phyloP scores from a whole-genome alignment of 1,140 invertebrate species.

The Polypedilum pembai region DNA sequence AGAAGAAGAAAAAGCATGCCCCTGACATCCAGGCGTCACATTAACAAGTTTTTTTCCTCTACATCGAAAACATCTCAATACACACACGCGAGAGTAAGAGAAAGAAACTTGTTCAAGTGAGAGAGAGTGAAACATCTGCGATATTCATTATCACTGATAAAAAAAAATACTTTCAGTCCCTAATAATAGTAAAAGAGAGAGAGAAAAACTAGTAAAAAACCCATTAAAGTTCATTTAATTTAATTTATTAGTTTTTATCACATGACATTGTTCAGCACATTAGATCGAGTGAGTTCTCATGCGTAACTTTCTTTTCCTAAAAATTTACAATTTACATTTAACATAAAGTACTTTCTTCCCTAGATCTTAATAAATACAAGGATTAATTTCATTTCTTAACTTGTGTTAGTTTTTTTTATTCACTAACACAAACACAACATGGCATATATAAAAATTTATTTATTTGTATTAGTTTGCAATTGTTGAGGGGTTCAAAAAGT shows the following conservation, averaged over 20 bases:
- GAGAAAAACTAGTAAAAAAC: too few species aligned
- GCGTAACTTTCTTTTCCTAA: neutral
- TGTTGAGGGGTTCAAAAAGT: neutral
- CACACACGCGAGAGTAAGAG: neutral
- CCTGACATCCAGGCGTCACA: constrained; percentile 15
- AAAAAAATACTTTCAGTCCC: neutral
- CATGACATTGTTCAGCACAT: constrained; percentile 2
- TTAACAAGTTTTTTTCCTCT: neutral
- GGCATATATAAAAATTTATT: too few species aligned
- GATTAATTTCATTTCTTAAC: neutral
- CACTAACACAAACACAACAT: neutral
- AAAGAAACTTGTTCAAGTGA: constrained; percentile 7
- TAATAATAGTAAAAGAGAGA: too few species aligned
- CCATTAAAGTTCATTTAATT: too few species aligned
- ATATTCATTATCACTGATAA: constrained; percentile 23
- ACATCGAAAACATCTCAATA: neutral
- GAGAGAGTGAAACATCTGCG: constrained; percentile 15
- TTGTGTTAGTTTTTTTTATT: neutral
- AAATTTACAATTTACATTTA: constrained; percentile 24
- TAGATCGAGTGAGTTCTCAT: constrained; percentile 13
- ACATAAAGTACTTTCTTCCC: constrained; percentile 26
- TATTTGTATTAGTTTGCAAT: too few species aligned
- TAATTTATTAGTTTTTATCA: neutral
- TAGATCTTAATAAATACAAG: constrained; percentile 25
- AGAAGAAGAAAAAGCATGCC: neutral